phyloP scores from a whole-genome alignment of 1,140 invertebrate species.

The Geopemphigus sp. region DNA sequence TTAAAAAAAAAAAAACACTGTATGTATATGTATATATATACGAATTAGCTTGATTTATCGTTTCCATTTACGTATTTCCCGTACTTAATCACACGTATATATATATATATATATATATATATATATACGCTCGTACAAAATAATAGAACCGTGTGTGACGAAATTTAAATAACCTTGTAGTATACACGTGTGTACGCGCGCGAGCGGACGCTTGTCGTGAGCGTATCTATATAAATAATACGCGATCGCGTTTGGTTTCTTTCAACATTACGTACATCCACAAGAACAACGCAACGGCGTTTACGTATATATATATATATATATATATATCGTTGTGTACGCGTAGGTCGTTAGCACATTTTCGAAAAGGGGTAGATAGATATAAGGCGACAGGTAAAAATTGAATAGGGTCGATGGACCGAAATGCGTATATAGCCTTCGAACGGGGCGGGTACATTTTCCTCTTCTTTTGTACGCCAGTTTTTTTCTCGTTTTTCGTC shows the following conservation, averaged over 20 bases:
- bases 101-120: no score
- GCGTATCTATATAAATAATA: neutral
- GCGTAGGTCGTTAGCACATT: constrained; percentile 28
- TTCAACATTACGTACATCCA: neutral
- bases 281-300: no score
- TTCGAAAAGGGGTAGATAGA: constrained; percentile 30
- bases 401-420: constrained; percentile 47
- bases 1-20: no score
- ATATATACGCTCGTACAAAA: neutral
- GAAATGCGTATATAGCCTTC: neutral
- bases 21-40: neutral
- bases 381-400: constrained; percentile 32
- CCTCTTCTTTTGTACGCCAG: constrained; percentile 5
- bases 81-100: neutral
- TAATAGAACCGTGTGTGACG: constrained; percentile 9
- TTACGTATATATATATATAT: no score
- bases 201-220: neutral
- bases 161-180: constrained; percentile 28
- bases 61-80: neutral
- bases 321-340: no score
- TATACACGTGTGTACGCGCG: no score
- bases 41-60: neutral
- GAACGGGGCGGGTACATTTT: constrained; percentile 33
- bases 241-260: neutral
- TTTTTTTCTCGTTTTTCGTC: neutral